These are phyloP conservation scores for Drosophila barbarae DNA, from an alignment of 2,888 invertebrate species.

Conservation along the genomic window DNA sequence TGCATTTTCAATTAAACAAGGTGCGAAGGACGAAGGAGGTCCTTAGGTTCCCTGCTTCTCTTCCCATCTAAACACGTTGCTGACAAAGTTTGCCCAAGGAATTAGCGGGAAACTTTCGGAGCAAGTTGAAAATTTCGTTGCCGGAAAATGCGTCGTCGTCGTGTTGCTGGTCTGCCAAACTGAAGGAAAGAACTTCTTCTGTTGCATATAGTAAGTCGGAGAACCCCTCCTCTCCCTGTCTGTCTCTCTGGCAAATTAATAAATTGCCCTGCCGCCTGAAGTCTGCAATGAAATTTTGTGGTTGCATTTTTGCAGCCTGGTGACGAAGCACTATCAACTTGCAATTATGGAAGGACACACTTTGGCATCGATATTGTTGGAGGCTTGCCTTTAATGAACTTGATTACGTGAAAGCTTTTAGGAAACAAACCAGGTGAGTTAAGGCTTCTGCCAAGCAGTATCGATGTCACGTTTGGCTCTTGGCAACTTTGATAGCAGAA, in stretches of 20 bases:
- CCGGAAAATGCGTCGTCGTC: constrained; percentile 30
- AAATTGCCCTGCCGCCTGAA: constrained; percentile 54
- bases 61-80: constrained; percentile 44
- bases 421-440: constrained; percentile 1
- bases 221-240: not conserved
- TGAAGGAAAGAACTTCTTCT: constrained; percentile 11
- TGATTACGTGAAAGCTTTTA: constrained; percentile 26
- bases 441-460: not conserved
- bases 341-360: constrained; percentile 30
- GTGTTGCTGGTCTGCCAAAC: constrained; percentile 33
- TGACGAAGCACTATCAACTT: constrained; percentile 27
- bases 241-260: constrained; percentile 54
- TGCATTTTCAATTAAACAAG: constrained; percentile 54
- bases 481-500: constrained; percentile 1
- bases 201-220: not conserved
- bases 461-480: not conserved
- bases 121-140: constrained; percentile 39
- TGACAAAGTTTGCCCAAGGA: constrained; percentile 54
- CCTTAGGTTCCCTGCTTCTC: not conserved
- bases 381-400: constrained; percentile 20
- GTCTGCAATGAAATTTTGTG: constrained; percentile 56
- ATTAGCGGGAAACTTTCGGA: constrained; percentile 63
- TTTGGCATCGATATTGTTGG: constrained; percentile 20
- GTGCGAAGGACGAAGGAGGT: constrained; percentile 8
- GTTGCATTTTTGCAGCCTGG: constrained; percentile 39